Conservation (phyloP, 2,113 vertebrate genomes). For the Anoplopoma fimbria region DNA sequence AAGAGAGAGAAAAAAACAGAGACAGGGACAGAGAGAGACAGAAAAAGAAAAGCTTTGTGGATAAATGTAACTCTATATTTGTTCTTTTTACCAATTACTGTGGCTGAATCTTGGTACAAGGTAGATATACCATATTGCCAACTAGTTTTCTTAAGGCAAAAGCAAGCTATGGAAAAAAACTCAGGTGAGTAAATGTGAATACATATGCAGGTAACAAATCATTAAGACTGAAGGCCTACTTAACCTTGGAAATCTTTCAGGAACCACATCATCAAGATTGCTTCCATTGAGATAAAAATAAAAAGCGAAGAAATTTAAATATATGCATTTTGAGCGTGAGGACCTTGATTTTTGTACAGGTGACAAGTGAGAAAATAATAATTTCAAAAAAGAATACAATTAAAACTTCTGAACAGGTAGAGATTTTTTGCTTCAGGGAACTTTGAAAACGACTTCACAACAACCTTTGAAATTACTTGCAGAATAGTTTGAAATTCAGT, state of each 20-base stretch:
- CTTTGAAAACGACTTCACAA: conserved; percentile 52
- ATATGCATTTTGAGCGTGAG: conserved; percentile 3
- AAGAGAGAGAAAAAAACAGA: not conserved
- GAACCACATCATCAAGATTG: conserved; percentile 23
- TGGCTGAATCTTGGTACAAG: not conserved
- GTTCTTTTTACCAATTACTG: conserved; percentile 13
- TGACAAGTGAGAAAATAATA: conserved; percentile 48
- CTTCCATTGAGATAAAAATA: conserved; percentile 19
- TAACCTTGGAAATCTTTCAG: conserved; percentile 45
- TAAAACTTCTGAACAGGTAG: conserved; percentile 31
- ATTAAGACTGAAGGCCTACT: conserved; percentile 17
- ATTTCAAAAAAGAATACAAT: conserved; percentile 30
- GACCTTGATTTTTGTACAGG: conserved; percentile 54
- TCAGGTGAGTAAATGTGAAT: conserved; percentile 1
- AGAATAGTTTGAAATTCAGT: conserved; percentile 50
- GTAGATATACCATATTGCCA: not conserved
- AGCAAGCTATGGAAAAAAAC: conserved; percentile 4
- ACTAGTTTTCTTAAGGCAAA: conserved; percentile 7
- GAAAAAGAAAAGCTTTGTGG: conserved; percentile 32
- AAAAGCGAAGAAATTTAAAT: not conserved
- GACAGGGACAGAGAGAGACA: conserved; percentile 60
- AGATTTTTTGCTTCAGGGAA: not conserved
- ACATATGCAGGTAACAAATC: conserved; percentile 12
- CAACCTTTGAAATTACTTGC: conserved; percentile 48
- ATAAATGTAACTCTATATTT: conserved; percentile 18